phyloP scores from a whole-genome alignment of 1,140 invertebrate species.

The Calephelis virginiensis region DNA sequence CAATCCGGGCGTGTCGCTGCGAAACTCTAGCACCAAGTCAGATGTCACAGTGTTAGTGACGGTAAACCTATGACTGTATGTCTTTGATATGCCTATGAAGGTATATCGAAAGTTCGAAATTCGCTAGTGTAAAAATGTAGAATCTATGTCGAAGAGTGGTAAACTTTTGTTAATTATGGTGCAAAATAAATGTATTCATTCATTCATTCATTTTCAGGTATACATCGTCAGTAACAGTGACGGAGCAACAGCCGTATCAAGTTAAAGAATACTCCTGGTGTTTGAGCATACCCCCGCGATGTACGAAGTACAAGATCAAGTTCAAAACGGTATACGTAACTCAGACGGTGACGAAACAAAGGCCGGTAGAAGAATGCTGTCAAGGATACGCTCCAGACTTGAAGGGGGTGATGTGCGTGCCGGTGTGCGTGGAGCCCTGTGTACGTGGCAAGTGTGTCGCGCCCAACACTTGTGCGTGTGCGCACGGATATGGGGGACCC shows the following conservation, averaged over 20 bases:
- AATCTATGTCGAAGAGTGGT: too few species aligned
- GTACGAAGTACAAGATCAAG: slow-evolving; percentile 90
- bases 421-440: slow-evolving; percentile 89
- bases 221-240: slow-evolving; percentile 84
- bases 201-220: slow-evolving; percentile 79
- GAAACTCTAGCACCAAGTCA: too few species aligned
- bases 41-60: too few species aligned
- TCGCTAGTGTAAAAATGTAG: too few species aligned
- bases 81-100: too few species aligned
- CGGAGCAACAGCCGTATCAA: slow-evolving; percentile 89
- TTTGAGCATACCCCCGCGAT: slow-evolving; percentile 89
- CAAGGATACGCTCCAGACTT: slow-evolving; percentile 83
- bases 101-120: too few species aligned
- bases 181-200: too few species aligned
- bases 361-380: slow-evolving; percentile 91
- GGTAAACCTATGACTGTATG: too few species aligned
- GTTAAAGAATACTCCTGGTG: slow-evolving; percentile 90
- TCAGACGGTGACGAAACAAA: slow-evolving; percentile 84
- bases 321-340: slow-evolving; percentile 86
- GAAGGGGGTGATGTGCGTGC: slow-evolving; percentile 83
- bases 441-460: slow-evolving; percentile 90
- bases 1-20: too few species aligned
- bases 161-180: too few species aligned
- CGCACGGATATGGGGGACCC: slow-evolving; percentile 91
- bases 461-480: slow-evolving; percentile 92